These are phyloP conservation scores for Drosophila merina DNA, from an alignment of 2,888 invertebrate species.

Conservation along the genomic window DNA sequence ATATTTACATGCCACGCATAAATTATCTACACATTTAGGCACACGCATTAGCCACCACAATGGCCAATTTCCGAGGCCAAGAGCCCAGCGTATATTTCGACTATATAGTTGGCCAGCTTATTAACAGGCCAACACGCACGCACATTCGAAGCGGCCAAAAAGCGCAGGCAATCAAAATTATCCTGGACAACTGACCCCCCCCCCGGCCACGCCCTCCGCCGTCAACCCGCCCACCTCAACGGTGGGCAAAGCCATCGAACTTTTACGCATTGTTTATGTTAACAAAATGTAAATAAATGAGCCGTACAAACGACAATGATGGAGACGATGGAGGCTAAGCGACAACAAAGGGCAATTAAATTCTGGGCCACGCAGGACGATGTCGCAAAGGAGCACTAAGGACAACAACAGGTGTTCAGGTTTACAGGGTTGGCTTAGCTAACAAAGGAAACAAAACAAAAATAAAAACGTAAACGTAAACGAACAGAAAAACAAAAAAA, in stretches of 20 bases:
- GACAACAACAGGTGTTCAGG: slow-evolving; percentile 69
- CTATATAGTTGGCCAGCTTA: slow-evolving; percentile 68
- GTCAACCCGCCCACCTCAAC: slow-evolving; percentile 9
- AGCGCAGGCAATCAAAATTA: slow-evolving; percentile 69
- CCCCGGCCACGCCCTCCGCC: background rate
- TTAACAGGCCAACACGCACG: slow-evolving; percentile 68
- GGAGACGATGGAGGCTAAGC: slow-evolving; percentile 39
- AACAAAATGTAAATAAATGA: slow-evolving; percentile 79
- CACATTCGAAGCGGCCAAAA: slow-evolving; percentile 41
- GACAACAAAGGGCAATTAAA: slow-evolving; percentile 79
- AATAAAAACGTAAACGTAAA: slow-evolving; percentile 33
- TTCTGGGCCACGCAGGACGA: slow-evolving; percentile 67
- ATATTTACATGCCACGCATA: slow-evolving; percentile 76
- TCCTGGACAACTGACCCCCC: slow-evolving; percentile 17
- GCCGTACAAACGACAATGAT: slow-evolving; percentile 72
- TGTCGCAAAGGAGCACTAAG: slow-evolving; percentile 49
- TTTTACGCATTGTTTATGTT: slow-evolving; percentile 81
- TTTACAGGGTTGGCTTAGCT: slow-evolving; percentile 68
- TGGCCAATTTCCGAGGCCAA: slow-evolving; percentile 70
- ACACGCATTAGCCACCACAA: slow-evolving; percentile 71
- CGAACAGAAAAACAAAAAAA: slow-evolving; percentile 10
- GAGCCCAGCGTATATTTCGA: slow-evolving; percentile 3
- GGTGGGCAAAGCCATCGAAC: slow-evolving; percentile 69
- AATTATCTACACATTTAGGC: slow-evolving; percentile 67
- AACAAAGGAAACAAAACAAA: slow-evolving; percentile 35